phyloP scores from a whole-genome alignment of 2,797 vertebrate genomes.

The Phataginus tricuspis region DNA sequence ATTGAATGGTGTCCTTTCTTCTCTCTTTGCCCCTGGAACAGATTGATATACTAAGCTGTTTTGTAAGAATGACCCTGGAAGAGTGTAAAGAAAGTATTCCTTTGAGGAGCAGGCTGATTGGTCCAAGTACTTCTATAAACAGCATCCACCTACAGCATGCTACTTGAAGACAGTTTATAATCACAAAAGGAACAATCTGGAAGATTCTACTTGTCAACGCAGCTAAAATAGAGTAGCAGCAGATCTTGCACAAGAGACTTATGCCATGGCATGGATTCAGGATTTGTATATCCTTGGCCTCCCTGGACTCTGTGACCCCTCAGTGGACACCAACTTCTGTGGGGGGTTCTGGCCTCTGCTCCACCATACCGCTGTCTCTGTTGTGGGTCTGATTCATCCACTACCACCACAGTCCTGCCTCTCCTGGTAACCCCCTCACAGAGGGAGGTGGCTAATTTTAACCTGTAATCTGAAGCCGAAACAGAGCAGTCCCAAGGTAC shows the following conservation, averaged over 20 bases:
- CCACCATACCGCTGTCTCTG: background rate
- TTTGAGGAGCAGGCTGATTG: constrained; percentile 38
- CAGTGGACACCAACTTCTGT: background rate
- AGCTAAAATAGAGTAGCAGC: background rate
- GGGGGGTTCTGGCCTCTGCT: background rate
- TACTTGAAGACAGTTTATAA: constrained; percentile 60
- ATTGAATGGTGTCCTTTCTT: background rate
- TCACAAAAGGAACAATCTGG: constrained; percentile 61
- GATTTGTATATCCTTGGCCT: background rate
- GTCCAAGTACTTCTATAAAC: constrained; percentile 71
- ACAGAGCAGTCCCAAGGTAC: background rate
- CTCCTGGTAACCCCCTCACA: background rate
- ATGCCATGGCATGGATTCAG: background rate
- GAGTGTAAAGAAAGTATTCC: constrained; percentile 44
- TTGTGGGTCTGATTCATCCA: background rate
- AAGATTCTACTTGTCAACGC: constrained; percentile 43
- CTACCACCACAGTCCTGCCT: background rate
- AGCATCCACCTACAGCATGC: constrained; percentile 61
- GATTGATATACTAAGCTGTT: constrained; percentile 52
- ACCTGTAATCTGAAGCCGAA: constrained; percentile 28
- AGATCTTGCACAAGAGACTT: background rate
- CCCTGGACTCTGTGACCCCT: background rate
- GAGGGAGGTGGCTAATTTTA: constrained; percentile 44
- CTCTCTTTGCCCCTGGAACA: background rate
- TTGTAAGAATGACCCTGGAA: constrained; percentile 8